Evolutionary conservation across 2,113 vertebrate species (phyloP), one percentile per base, ranked within the genome.

Genomic region (Vicugna pacos): DNA sequence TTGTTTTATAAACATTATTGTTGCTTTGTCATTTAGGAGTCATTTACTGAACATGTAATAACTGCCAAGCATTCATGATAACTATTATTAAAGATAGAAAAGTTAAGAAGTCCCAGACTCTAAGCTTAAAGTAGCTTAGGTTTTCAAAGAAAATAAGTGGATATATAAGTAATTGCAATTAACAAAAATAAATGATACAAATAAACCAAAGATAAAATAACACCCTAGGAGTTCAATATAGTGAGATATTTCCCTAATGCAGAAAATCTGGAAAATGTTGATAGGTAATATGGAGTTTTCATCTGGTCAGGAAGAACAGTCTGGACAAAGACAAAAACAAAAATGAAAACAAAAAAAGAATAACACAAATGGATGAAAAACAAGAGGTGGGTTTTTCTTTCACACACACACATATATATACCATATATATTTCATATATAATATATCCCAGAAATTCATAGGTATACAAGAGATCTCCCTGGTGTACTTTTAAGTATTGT

Each of bases 231-330:
- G 14, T 42, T 88, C 9, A 24, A 26, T 77, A 24, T 8, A 88
- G 3, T 80, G 28, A 94, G 38, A 87, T 1, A 67, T 79, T 84
- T 48, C 8, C 12, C 20, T 65, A 60, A 35, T 24, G 4, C 5
- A 35, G 5, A 73, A 58, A 58, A 69, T 32, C 32, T 60, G 4
- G 22, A 16, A 91, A 54, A 54, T 82, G 19, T n/a, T 91, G 28
- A 42, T 20, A 28, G n/a, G 5, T 38, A 50, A 91, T 17, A 56
- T 28, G 4, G 13, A 64, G n/a, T 28, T 88, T 86, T 72, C 2
- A 32, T 4, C 8, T 60, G 11, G 1, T 14, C 3, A 56, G 1
- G 5, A n/a, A 70, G 13, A 64, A 62, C 1, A 85, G 7, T 5
- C 42, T 65, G 2, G 3, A n/a, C 67, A 1, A 73, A 35, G 6